These are phyloP conservation scores for Cydia pomonella DNA, from an alignment of 1,140 invertebrate species.

Conservation along the genomic window DNA sequence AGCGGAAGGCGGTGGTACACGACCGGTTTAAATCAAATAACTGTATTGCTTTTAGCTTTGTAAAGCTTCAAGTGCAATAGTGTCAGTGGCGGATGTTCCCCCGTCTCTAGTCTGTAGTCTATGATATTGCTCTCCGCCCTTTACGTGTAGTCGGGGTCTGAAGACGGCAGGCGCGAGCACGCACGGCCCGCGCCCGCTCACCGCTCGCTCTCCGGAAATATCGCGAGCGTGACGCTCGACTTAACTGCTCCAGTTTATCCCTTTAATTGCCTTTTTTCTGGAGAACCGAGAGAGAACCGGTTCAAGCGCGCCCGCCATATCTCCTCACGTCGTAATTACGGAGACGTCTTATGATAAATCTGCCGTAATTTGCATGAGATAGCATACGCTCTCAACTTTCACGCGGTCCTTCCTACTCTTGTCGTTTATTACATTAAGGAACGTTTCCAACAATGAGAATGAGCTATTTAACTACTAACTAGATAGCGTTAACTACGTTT, in stretches of 20 bases:
- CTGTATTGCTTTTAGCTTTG: slow-evolving; percentile 79
- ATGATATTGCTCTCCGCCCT: slow-evolving; percentile 78
- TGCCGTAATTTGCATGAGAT: slow-evolving; percentile 80
- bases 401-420: slow-evolving; percentile 74
- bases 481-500: slow-evolving; percentile 65
- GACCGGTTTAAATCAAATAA: slow-evolving; percentile 80
- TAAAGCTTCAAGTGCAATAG: slow-evolving; percentile 78
- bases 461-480: slow-evolving; percentile 76
- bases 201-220: slow-evolving; percentile 50
- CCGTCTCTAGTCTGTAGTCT: slow-evolving; percentile 72
- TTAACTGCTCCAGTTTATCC: slow-evolving; percentile 77
- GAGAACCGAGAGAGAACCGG: slow-evolving; percentile 49
- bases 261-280: slow-evolving; percentile 80
- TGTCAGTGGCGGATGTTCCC: slow-evolving; percentile 72
- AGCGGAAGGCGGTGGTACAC: slow-evolving; percentile 69
- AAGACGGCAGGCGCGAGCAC: slow-evolving; percentile 52
- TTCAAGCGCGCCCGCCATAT: slow-evolving; percentile 73
- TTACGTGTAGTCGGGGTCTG: slow-evolving; percentile 71
- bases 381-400: slow-evolving; percentile 80
- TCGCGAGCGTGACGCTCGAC: slow-evolving; percentile 63
- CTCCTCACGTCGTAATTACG: slow-evolving; percentile 80
- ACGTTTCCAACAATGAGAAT: slow-evolving; percentile 77
- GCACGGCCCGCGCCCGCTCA: slow-evolving; percentile 44
- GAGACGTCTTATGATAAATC: slow-evolving; percentile 80
- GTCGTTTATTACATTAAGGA: slow-evolving; percentile 78